Conservation (phyloP, 2,888 invertebrate species). For the Diachrysia chrysitis region DNA sequence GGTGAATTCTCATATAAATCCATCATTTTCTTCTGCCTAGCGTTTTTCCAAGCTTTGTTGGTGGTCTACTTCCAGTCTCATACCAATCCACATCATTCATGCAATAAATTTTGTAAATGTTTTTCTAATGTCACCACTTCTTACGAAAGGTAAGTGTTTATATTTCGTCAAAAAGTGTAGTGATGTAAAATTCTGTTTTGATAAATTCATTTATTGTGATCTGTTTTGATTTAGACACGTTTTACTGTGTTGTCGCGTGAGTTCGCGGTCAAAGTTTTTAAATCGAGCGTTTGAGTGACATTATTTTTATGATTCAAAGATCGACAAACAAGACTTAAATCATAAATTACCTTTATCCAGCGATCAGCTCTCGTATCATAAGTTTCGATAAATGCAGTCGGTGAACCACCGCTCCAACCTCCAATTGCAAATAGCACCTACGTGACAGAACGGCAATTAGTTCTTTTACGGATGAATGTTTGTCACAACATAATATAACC, state of each 20-base stretch:
- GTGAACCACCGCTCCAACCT: slow-evolving; percentile 91
- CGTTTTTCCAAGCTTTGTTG: no score
- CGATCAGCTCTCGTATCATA: slow-evolving; percentile 97
- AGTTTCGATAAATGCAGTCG: slow-evolving; percentile 94
- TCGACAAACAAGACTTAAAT: neutral
- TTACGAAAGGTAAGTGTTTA: no score
- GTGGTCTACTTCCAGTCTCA: no score
- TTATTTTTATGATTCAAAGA: neutral
- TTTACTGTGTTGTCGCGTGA: neutral
- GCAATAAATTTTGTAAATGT: neutral
- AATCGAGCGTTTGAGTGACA: neutral
- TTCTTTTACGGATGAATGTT: slow-evolving; percentile 25
- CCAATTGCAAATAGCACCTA: slow-evolving; percentile 93
- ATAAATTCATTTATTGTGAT: neutral
- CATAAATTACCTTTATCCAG: slow-evolving; percentile 92
- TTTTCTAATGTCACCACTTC: no score
- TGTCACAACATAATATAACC: neutral
- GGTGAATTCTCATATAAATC: no score
- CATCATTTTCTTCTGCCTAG: no score
- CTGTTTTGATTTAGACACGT: neutral
- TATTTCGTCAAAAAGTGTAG: neutral
- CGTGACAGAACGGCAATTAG: slow-evolving; percentile 36
- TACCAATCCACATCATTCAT: no score
- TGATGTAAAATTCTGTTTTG: neutral
- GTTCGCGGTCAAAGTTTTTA: neutral